A percentile compares a stretch with the other conserved stretches of the same genome.
phyloP scores from a whole-genome alignment of 2,888 invertebrate genomes.

The Smittia aterrima region DNA sequence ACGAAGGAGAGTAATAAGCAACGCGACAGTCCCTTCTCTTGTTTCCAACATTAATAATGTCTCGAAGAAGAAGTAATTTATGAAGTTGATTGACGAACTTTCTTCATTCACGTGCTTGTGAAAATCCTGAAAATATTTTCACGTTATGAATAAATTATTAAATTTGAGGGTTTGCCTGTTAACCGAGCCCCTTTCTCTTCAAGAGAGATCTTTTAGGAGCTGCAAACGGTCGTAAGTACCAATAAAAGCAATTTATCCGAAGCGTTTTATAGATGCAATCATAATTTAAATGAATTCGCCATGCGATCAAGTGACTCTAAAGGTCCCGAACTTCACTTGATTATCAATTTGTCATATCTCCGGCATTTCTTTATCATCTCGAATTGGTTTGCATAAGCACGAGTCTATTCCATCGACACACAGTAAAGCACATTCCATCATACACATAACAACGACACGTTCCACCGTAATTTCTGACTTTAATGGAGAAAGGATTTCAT shows the following conservation, averaged over 20 bases:
- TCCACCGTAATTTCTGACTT: conserved; percentile 23
- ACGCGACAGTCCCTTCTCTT: conserved; percentile 20
- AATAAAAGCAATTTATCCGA: conserved; percentile 25
- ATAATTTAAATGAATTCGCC: neutral
- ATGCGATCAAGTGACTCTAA: neutral
- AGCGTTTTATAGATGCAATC: neutral
- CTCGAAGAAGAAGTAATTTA: no score
- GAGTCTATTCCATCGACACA: neutral
- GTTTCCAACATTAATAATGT: neutral
- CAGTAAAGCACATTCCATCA: conserved; percentile 22
- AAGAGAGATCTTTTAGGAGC: conserved; percentile 1
- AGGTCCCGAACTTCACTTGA: neutral
- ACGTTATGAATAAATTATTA: neutral
- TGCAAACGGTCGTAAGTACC: conserved; percentile 31
- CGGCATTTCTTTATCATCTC: neutral
- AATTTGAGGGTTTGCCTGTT: neutral
- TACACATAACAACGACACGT: conserved; percentile 27
- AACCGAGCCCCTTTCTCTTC: neutral
- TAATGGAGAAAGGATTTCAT: conserved; percentile 37
- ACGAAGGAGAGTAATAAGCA: neutral
- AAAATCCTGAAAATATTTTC: no score
- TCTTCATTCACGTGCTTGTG: no score
- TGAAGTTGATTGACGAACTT: no score
- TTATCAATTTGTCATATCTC: conserved; percentile 8
- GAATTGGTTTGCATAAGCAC: neutral